A percentile compares a stretch with the other conserved stretches of the same genome.
These are phyloP conservation scores for Melieria picta DNA, from an alignment of 2,888 invertebrate genomes.

Conservation along the genomic window DNA sequence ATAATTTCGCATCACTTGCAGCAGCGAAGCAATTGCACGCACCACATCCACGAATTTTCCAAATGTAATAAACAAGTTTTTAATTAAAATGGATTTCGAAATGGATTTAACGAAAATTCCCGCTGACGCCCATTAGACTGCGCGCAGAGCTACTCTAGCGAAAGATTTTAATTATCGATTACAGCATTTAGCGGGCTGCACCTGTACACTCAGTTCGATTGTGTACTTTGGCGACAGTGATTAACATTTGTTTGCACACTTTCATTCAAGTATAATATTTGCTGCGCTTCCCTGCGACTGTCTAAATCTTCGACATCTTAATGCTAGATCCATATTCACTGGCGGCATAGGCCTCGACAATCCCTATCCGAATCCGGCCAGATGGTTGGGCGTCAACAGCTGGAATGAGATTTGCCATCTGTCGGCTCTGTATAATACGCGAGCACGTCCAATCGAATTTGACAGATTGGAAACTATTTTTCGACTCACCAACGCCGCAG, in stretches of 20 bases:
- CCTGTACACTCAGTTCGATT: too few relatives aligned
- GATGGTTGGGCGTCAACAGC: constrained; percentile 76
- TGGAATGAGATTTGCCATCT: constrained; percentile 83
- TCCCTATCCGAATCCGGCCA: constrained; percentile 74
- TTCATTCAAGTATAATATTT: too few relatives aligned
- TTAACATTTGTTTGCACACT: too few relatives aligned
- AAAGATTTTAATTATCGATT: too few relatives aligned
- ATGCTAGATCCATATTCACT: constrained; percentile 64
- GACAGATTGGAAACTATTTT: constrained; percentile 76
- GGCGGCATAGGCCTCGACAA: constrained; percentile 86
- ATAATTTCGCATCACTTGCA: neutral
- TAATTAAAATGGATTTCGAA: constrained; percentile 17
- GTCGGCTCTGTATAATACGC: constrained; percentile 65
- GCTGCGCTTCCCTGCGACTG: too few relatives aligned
- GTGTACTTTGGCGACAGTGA: too few relatives aligned
- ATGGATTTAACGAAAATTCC: too few relatives aligned
- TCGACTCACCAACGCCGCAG: constrained; percentile 82
- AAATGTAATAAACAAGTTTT: constrained; percentile 5
- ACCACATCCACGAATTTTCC: neutral
- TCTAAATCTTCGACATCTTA: too few relatives aligned
- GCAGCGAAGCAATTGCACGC: constrained; percentile 50
- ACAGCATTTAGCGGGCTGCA: too few relatives aligned
- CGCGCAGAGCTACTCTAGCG: too few relatives aligned
- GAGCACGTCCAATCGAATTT: constrained; percentile 72
- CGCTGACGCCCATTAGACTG: too few relatives aligned